These are phyloP conservation scores for Toxotes lorentzi DNA, from an alignment of 2,797 vertebrate species.

Conservation along the genomic window DNA sequence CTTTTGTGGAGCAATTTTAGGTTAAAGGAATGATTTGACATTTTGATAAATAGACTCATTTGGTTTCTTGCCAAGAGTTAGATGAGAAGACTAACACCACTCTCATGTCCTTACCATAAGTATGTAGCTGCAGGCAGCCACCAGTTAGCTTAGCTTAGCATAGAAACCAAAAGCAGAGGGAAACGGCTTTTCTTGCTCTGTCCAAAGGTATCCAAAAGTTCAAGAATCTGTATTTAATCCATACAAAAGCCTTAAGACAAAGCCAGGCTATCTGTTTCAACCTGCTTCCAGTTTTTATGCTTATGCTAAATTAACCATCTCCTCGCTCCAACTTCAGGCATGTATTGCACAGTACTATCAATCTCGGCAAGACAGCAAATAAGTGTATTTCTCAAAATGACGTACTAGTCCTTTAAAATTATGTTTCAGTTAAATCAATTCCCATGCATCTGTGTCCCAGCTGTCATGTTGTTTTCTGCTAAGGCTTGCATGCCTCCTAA, in stretches of 20 bases:
- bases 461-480: constrained; percentile 8
- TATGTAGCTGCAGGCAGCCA: background rate
- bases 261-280: background rate
- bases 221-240: background rate
- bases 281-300: background rate
- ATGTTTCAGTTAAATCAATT: background rate
- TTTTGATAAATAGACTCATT: background rate
- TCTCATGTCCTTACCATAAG: background rate
- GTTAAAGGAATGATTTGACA: background rate
- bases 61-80: background rate
- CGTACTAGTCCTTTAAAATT: background rate
- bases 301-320: background rate
- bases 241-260: background rate
- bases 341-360: too few relatives aligned
- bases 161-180: background rate
- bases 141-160: background rate
- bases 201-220: background rate
- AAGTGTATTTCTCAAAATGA: background rate
- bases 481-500: background rate
- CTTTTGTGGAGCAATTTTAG: background rate
- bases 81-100: background rate
- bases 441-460: background rate
- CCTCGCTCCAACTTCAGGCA: background rate
- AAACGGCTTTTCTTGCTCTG: background rate
- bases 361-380: background rate